These are phyloP conservation scores for Lates calcarifer DNA, from an alignment of 2,113 vertebrate species.

Conservation along the genomic window DNA sequence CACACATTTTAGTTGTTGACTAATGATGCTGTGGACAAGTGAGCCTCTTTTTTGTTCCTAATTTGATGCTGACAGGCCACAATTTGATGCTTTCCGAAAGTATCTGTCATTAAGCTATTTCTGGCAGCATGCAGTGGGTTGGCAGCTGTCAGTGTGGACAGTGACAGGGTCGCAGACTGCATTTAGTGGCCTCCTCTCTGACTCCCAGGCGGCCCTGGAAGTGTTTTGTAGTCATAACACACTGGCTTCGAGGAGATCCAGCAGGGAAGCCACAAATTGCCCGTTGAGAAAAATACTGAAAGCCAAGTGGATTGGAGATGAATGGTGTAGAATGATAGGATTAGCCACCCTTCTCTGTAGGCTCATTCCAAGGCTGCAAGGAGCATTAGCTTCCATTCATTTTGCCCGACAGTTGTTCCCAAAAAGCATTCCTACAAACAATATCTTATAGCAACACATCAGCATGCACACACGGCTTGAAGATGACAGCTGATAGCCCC, in stretches of 20 bases:
- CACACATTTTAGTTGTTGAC: constrained; percentile 57
- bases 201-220: constrained; percentile 71
- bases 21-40: constrained; percentile 61
- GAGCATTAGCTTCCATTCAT: constrained; percentile 71
- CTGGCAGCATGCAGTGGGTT: constrained; percentile 62
- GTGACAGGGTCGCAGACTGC: constrained; percentile 71
- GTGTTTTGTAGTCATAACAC: constrained; percentile 81
- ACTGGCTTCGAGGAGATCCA: constrained; percentile 74
- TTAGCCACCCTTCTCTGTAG: constrained; percentile 76
- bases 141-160: constrained; percentile 74
- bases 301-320: constrained; percentile 82
- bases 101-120: constrained; percentile 78
- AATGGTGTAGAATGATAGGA: constrained; percentile 84
- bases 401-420: constrained; percentile 51
- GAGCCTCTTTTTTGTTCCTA: constrained; percentile 55
- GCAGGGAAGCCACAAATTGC: constrained; percentile 82
- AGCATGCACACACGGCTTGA: constrained; percentile 39
- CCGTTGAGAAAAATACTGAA: constrained; percentile 78
- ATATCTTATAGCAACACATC: constrained; percentile 52
- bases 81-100: constrained; percentile 72
- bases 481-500: constrained; percentile 61
- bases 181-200: constrained; percentile 76
- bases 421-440: constrained; percentile 66
- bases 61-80: constrained; percentile 63
- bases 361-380: constrained; percentile 76